Percentiles rank a stretch among this genome's conserved stretches.
Conservation (phyloP, 2,113 vertebrate genomes). For the Hippopotamus amphibius region DNA sequence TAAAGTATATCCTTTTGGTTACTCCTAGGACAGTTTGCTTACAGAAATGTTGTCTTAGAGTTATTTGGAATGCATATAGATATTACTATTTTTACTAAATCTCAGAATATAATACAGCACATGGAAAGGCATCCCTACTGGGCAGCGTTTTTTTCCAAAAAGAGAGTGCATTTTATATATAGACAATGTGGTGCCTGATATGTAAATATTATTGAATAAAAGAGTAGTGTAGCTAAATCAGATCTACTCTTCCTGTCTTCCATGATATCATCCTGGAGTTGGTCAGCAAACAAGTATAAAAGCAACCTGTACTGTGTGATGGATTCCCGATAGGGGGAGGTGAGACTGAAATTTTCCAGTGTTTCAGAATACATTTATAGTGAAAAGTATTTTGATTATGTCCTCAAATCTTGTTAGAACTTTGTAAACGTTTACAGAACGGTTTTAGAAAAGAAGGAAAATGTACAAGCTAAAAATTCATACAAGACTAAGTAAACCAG, state of each 20-base stretch:
- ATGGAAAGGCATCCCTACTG: neutral
- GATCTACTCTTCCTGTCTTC: slow-evolving; percentile 69
- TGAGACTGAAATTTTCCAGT: slow-evolving; percentile 66
- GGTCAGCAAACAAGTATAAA: slow-evolving; percentile 60
- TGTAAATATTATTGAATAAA: slow-evolving; percentile 5
- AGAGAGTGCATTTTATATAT: neutral
- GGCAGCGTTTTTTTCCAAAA: neutral
- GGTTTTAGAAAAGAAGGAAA: slow-evolving; percentile 48
- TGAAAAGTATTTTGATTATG: slow-evolving; percentile 60
- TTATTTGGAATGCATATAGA: neutral
- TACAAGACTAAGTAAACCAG: slow-evolving; percentile 25
- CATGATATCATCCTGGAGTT: slow-evolving; percentile 42
- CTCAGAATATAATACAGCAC: neutral
- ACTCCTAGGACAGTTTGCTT: slow-evolving; percentile 23
- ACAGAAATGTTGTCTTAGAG: slow-evolving; percentile 3
- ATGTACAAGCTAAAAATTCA: slow-evolving; percentile 46
- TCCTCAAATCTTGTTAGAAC: slow-evolving; percentile 67
- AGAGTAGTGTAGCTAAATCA: slow-evolving; percentile 50
- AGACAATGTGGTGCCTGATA: neutral
- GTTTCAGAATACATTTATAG: slow-evolving; percentile 58
- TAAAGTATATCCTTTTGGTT: neutral
- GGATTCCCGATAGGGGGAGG: slow-evolving; percentile 9
- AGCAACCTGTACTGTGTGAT: slow-evolving; percentile 62
- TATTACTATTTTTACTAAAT: slow-evolving; percentile 60
- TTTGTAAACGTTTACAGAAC: slow-evolving; percentile 45